Conservation (phyloP, 2,113 vertebrate genomes). For the Cyprinus carpio region DNA sequence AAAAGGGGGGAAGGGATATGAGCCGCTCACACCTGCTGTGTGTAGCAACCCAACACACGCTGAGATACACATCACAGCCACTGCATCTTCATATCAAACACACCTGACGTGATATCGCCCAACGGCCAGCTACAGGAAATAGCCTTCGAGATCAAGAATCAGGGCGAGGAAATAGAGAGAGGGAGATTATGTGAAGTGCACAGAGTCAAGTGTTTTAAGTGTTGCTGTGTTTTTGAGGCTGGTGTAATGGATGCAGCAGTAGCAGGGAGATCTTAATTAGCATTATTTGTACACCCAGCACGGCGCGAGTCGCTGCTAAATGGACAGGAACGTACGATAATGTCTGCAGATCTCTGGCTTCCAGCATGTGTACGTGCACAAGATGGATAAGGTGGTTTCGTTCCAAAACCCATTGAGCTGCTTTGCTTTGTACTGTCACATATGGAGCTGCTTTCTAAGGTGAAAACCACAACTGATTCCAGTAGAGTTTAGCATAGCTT, state of each 20-base stretch:
- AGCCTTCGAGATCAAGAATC: constrained; percentile 33
- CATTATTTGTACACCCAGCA: constrained; percentile 50
- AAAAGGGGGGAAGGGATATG: constrained; percentile 24
- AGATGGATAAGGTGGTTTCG: neutral
- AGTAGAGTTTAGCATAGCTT: neutral
- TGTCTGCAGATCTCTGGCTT: neutral
- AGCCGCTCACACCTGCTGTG: constrained; percentile 54
- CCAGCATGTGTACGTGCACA: neutral
- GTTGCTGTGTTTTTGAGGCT: constrained; percentile 46
- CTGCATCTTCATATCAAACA: constrained; percentile 28
- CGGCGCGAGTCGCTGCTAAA: constrained; percentile 40
- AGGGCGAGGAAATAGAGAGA: neutral
- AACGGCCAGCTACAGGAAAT: constrained; percentile 44
- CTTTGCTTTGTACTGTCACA: neutral
- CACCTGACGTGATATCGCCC: constrained; percentile 24
- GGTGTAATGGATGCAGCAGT: constrained; percentile 42
- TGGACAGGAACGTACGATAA: constrained; percentile 18
- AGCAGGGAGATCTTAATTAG: constrained; percentile 50
- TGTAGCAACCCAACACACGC: constrained; percentile 39
- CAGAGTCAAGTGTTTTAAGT: constrained; percentile 54
- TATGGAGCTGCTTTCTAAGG: neutral
- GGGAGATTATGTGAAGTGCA: constrained; percentile 53
- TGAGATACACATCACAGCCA: constrained; percentile 36
- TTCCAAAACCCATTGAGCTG: neutral
- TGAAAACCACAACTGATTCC: neutral